Evolutionary conservation across 2,113 vertebrate genomes (phyloP).

Genomic region (Antechinus stuartii): DNA sequence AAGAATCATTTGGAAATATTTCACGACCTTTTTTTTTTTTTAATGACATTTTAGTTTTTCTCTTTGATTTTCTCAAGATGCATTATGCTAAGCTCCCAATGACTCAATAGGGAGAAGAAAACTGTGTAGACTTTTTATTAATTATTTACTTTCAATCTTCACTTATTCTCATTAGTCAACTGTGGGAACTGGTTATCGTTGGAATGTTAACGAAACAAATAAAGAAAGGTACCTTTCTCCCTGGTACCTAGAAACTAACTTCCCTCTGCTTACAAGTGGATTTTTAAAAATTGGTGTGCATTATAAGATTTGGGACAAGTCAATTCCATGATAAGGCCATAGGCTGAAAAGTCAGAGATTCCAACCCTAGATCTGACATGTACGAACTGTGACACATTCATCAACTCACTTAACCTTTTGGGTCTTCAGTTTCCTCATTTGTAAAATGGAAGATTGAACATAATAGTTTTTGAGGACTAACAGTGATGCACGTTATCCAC

Average conservation of each 20-base stretch:
- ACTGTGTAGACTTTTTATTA: background rate
- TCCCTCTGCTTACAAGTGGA: background rate
- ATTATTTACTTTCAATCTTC: background rate
- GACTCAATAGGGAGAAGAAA: background rate
- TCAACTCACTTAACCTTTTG: no score
- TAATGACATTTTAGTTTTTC: constrained; percentile 4
- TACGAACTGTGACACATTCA: no score
- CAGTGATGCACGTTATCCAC: no score
- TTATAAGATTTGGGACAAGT: no score
- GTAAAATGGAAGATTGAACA: no score
- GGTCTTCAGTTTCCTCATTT: no score
- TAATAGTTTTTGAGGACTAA: no score
- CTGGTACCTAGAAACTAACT: background rate
- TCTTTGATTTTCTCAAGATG: background rate
- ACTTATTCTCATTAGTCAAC: background rate
- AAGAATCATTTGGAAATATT: constrained; percentile 32
- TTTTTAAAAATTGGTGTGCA: background rate
- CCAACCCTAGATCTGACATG: no score
- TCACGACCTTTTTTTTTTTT: background rate
- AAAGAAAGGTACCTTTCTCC: background rate
- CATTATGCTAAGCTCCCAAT: background rate
- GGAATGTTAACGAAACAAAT: background rate
- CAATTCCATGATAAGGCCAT: no score
- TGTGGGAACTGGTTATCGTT: background rate
- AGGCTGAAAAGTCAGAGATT: no score